Conservation (phyloP, 2,888 invertebrate species). For the Cetonia aurata region DNA sequence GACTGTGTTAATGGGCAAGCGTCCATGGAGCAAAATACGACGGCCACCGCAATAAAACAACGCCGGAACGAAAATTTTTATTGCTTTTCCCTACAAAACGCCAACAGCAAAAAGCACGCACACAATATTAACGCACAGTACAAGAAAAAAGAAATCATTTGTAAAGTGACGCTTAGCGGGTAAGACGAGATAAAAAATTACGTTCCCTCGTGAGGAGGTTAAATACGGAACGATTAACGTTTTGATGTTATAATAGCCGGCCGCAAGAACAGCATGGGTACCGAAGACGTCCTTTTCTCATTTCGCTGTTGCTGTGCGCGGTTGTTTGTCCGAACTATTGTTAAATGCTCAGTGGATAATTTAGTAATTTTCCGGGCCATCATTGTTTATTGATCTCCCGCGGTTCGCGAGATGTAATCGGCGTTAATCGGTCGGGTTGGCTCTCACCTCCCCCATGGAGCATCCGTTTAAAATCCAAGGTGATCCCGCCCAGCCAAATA, state of each 20-base stretch:
- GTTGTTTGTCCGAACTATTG: slow-evolving; percentile 56
- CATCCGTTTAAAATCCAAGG: slow-evolving; percentile 53
- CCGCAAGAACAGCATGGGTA: slow-evolving; percentile 51
- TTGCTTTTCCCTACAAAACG: slow-evolving; percentile 23
- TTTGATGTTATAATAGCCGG: slow-evolving; percentile 57
- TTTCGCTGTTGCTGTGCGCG: slow-evolving; percentile 50
- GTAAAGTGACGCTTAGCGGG: slow-evolving; percentile 36
- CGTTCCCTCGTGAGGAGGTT: slow-evolving; percentile 40
- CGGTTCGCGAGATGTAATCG: slow-evolving; percentile 63
- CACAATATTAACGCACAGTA: slow-evolving; percentile 12
- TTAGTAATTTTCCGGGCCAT: slow-evolving; percentile 63
- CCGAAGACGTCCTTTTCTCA: slow-evolving; percentile 52
- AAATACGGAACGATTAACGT: slow-evolving; percentile 54
- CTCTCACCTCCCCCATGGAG: slow-evolving; percentile 63
- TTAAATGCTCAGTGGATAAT: slow-evolving; percentile 59
- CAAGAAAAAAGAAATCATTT: slow-evolving; percentile 30
- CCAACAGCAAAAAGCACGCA: slow-evolving; percentile 23
- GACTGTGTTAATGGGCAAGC: not conserved
- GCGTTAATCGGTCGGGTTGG: slow-evolving; percentile 62
- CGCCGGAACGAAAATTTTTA: slow-evolving; percentile 8
- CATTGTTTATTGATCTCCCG: slow-evolving; percentile 64
- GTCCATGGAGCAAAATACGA: slow-evolving; percentile 10
- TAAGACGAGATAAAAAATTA: slow-evolving; percentile 40
- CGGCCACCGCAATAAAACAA: slow-evolving; percentile 15
- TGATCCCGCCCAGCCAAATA: slow-evolving; percentile 56